Percentiles rank a stretch among this genome's conserved stretches.
Conservation (phyloP, 1,140 invertebrate genomes). For the Drosophila punjabiensis region DNA sequence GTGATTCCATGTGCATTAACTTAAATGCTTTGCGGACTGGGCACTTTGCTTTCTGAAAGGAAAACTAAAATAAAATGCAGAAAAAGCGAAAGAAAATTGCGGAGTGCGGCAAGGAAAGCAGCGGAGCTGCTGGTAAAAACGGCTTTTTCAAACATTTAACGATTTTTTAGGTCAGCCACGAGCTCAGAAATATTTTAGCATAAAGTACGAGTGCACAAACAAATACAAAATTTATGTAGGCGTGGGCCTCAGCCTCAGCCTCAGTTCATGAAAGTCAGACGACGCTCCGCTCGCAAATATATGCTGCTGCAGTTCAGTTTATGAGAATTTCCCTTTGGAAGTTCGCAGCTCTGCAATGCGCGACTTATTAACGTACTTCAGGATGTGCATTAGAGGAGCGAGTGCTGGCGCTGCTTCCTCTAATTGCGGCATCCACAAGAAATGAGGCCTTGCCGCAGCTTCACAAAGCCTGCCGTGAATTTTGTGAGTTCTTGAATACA, state of each 20-base stretch:
- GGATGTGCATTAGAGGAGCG: constrained; percentile 63
- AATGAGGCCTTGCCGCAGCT: constrained; percentile 65
- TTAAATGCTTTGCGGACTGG: constrained; percentile 82
- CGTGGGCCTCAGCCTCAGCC: constrained; percentile 19
- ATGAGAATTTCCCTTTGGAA: constrained; percentile 62
- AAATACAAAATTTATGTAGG: constrained; percentile 41
- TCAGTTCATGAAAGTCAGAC: constrained; percentile 59
- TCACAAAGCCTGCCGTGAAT: constrained; percentile 42
- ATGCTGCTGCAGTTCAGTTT: constrained; percentile 45
- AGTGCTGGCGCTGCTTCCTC: constrained; percentile 24
- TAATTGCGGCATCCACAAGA: constrained; percentile 57
- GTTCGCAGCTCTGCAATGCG: constrained; percentile 49
- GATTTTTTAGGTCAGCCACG: constrained; percentile 74
- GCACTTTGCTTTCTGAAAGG: constrained; percentile 79
- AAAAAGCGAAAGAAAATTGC: constrained; percentile 25
- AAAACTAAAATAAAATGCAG: constrained; percentile 41
- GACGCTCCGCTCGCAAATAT: constrained; percentile 33
- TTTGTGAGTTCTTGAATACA: neutral
- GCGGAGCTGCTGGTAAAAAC: constrained; percentile 24
- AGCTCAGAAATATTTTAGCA: constrained; percentile 78
- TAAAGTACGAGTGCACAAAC: constrained; percentile 68
- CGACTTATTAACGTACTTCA: constrained; percentile 82
- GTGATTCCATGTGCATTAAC: constrained; percentile 75
- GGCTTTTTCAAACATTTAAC: constrained; percentile 52
- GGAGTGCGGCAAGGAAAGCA: constrained; percentile 14